Base-by-base conservation (phyloP, 2,797 vertebrate species). In the Streptopelia turtur region DNA sequence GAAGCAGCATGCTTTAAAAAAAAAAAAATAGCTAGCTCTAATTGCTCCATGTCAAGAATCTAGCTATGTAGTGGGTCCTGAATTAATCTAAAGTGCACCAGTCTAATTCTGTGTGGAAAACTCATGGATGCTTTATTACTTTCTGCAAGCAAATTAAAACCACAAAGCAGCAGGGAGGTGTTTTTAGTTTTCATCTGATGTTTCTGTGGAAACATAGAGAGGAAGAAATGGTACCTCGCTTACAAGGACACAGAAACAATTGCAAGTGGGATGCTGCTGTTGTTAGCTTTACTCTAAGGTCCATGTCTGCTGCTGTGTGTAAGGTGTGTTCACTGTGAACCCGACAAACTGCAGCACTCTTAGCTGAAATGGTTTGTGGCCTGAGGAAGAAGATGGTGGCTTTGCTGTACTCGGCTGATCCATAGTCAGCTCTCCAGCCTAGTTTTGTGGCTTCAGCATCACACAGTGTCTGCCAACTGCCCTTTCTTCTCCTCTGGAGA, bases 281-380 rank as follows among this genome's bases (percentile, higher is more conserved):
- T 88, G 18, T 31, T 60, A 71, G 31, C 23, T 81, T 68, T 68
- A 49, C 39, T 63, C 41, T 63, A 15, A 64, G 28, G 41, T 83
- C 76, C 0, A 0, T 47, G 31, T 31, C 52, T 90, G 55, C 52
- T 75, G 31, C 86, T 7, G 1, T 0, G 1, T 57, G 8, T 59
- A 9, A 57, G 47, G 10, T 28, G 64, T 12, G 5, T 49, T 74
- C 4, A 2, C 45, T 56, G 30, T 49, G 64, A 90, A 22, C 45
- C 31, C 2, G 9, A 43, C 33, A 75, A 89, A 41, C 23, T 59
- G 39, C 7, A 50, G 55, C 28, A 4, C 15, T 65, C 25, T 57
- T 53, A 87, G 23, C 57, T 76, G 75, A 61, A 70, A 43, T 27
- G 23, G 2, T 63, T 27, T 80, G 33, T 71, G 69, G 39, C 69